Percentiles rank a stretch among this genome's conserved stretches.
phyloP scores from a whole-genome alignment of 2,888 invertebrate species.

The Gymnocheta viridis region DNA sequence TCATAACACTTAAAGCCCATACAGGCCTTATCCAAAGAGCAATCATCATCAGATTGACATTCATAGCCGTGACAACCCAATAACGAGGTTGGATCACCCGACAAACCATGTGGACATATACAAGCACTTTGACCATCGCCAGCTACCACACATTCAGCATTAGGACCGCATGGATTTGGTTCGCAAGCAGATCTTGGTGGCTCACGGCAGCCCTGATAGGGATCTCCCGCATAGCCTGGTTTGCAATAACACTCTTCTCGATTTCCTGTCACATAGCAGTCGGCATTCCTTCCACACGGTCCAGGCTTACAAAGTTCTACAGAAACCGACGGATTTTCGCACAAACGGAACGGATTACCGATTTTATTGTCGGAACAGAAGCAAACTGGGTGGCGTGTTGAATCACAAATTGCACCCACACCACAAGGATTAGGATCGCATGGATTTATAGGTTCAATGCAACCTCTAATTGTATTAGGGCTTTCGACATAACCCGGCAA shows the following conservation, averaged over 20 bases:
- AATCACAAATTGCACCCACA: slow-evolving; percentile 89
- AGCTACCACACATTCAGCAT: slow-evolving; percentile 87
- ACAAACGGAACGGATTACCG: slow-evolving; percentile 92
- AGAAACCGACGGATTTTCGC: slow-evolving; percentile 85
- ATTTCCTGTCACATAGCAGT: slow-evolving; percentile 91
- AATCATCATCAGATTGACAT: slow-evolving; percentile 91
- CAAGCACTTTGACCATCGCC: slow-evolving; percentile 88
- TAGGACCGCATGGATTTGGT: slow-evolving; percentile 91
- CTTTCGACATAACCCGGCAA: slow-evolving; percentile 91
- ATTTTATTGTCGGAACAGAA: slow-evolving; percentile 91
- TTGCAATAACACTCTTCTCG: slow-evolving; percentile 93
- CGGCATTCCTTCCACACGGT: slow-evolving; percentile 91
- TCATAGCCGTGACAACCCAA: slow-evolving; percentile 90
- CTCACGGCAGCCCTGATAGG: slow-evolving; percentile 89
- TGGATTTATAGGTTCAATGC: slow-evolving; percentile 89
- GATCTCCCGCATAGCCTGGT: slow-evolving; percentile 89
- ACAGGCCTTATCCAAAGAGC: slow-evolving; percentile 88
- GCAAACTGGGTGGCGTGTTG: slow-evolving; percentile 89
- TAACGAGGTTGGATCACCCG: slow-evolving; percentile 88
- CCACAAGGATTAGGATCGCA: slow-evolving; percentile 93
- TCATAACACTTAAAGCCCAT: slow-evolving; percentile 91
- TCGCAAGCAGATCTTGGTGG: slow-evolving; percentile 88
- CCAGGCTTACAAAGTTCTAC: slow-evolving; percentile 89
- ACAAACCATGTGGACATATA: slow-evolving; percentile 88
- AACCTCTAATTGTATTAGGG: slow-evolving; percentile 93